Evolutionary conservation across 2,113 vertebrate genomes (phyloP).

Genomic region (Dipodomys stephensi): DNA sequence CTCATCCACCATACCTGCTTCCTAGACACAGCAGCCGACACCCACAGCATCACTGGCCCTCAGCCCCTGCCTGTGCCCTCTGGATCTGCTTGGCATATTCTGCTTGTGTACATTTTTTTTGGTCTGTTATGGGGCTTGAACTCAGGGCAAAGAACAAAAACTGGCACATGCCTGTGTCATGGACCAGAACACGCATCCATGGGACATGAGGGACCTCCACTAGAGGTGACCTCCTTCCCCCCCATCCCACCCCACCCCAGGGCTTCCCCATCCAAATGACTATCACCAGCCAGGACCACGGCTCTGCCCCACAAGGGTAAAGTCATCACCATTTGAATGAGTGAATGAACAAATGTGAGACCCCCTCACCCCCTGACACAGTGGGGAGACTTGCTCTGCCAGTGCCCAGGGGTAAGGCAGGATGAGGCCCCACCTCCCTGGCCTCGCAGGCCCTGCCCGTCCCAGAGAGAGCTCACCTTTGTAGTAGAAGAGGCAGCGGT

Average conservation of each 20-base stretch:
- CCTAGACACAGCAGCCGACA: neutral
- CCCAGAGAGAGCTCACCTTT: slow-evolving; percentile 89
- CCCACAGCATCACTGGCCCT: neutral
- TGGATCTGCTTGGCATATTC: neutral
- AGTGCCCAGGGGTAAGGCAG: neutral
- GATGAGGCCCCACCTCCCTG: neutral
- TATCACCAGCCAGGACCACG: neutral
- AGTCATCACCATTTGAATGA: neutral
- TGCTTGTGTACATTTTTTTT: neutral
- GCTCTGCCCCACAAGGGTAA: neutral
- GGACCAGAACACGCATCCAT: accelerated
- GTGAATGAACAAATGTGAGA: neutral
- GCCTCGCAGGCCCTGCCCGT: neutral
- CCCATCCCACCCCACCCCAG: neutral
- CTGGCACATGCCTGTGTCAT: neutral
- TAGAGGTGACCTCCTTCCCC: neutral
- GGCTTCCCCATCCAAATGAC: neutral
- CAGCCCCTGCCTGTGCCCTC: neutral
- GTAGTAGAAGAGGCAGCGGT: slow-evolving; percentile 98
- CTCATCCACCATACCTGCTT: too few relatives aligned
- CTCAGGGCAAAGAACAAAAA: too few relatives aligned
- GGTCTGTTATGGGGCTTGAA: too few relatives aligned
- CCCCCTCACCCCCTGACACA: accelerated
- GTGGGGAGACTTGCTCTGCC: neutral
- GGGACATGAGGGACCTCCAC: neutral